Conservation (phyloP, 2,888 invertebrate species). For the Hemithea aestivaria region DNA sequence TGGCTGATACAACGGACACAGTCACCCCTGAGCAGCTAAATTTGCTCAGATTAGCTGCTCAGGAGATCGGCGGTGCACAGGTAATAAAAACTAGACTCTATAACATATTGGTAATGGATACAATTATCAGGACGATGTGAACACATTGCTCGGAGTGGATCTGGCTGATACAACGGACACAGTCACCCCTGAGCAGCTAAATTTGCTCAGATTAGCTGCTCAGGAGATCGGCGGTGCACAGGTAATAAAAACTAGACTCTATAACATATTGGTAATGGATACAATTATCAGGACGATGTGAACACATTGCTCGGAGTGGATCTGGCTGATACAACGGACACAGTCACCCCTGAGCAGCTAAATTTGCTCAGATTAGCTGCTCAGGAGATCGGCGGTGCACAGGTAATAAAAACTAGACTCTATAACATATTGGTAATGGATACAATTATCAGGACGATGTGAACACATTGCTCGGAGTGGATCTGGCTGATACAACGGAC, state of each 20-base stretch:
- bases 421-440: slow-evolving; percentile 52
- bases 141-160: slow-evolving; percentile 52
- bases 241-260: too few relatives aligned
- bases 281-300: slow-evolving; percentile 61
- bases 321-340: slow-evolving; percentile 46
- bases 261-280: slow-evolving; percentile 54
- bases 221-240: slow-evolving; percentile 72
- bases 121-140: slow-evolving; percentile 62
- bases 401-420: too few relatives aligned
- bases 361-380: slow-evolving; percentile 71
- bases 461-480: slow-evolving; percentile 49
- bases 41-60: slow-evolving; percentile 69
- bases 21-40: slow-evolving; percentile 70
- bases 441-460: slow-evolving; percentile 64
- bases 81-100: too few relatives aligned
- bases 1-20: slow-evolving; percentile 48
- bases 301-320: slow-evolving; percentile 53
- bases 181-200: slow-evolving; percentile 68
- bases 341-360: slow-evolving; percentile 67
- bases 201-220: slow-evolving; percentile 69
- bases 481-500: slow-evolving; percentile 47
- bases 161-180: slow-evolving; percentile 48
- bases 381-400: slow-evolving; percentile 72
- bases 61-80: slow-evolving; percentile 69
- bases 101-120: slow-evolving; percentile 55